phyloP scores from a whole-genome alignment of 2,888 invertebrate genomes.

The Eretmocerus hayati region DNA sequence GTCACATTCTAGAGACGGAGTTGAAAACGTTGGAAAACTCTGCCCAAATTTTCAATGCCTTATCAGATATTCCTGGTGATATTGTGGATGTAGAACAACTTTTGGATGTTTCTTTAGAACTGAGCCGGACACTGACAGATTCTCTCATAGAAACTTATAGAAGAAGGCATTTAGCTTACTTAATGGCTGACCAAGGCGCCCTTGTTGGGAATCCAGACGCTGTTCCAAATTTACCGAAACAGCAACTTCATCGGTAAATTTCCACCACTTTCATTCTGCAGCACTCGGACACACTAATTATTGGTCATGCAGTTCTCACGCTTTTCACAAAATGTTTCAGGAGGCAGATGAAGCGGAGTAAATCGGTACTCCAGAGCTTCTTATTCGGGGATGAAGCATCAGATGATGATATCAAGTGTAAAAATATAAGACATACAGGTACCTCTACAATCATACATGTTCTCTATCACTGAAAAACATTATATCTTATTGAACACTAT shows the following conservation, averaged over 20 bases:
- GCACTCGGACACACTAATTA: too few relatives aligned
- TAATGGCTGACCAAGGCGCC: constrained; percentile 95
- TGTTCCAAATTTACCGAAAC: constrained; percentile 86
- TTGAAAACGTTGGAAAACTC: constrained; percentile 85
- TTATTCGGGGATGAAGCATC: constrained; percentile 74
- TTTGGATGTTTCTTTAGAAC: constrained; percentile 67
- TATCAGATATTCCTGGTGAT: constrained; percentile 92
- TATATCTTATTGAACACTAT: constrained; percentile 1
- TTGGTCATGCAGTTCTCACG: too few relatives aligned
- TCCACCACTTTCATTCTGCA: constrained; percentile 1
- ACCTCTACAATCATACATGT: constrained; percentile 7
- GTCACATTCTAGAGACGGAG: constrained; percentile 58
- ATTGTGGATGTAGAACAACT: constrained; percentile 86
- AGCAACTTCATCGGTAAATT: constrained; percentile 64
- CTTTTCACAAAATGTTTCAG: too few relatives aligned
- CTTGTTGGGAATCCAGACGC: constrained; percentile 86
- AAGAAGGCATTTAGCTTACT: constrained; percentile 84
- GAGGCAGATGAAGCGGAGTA: constrained; percentile 82
- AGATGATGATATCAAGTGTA: constrained; percentile 81
- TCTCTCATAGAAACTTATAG: constrained; percentile 83
- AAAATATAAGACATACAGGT: constrained; percentile 93
- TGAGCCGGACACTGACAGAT: constrained; percentile 77
- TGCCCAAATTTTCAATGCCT: constrained; percentile 94
- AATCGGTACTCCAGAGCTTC: constrained; percentile 83
- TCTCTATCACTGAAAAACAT: not conserved